These are phyloP conservation scores for Cantharis nigra DNA, from an alignment of 2,888 invertebrate genomes.

Conservation along the genomic window DNA sequence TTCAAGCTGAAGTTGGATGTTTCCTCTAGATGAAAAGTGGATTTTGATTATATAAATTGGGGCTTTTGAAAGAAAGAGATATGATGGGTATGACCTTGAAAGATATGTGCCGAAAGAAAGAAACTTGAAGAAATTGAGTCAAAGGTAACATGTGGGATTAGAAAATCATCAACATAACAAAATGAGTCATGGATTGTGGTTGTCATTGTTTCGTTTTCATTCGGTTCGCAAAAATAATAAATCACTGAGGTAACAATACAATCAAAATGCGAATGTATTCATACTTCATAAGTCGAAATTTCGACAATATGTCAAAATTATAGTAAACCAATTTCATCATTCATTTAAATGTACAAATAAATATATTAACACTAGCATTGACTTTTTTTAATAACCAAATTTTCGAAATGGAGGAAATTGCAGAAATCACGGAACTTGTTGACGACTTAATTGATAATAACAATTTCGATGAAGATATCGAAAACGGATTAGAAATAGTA, in stretches of 20 bases:
- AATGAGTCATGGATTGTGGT: no score
- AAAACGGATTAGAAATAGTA: conserved; percentile 16
- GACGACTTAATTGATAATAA: not conserved
- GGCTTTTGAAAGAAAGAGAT: no score
- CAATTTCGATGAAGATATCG: not conserved
- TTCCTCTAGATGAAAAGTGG: no score
- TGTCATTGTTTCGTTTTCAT: no score
- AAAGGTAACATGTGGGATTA: no score
- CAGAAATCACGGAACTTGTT: conserved; percentile 8
- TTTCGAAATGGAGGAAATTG: not conserved
- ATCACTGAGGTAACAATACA: not conserved
- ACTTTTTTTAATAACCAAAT: not conserved
- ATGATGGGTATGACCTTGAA: no score
- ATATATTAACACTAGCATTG: not conserved
- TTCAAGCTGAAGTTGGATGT: no score
- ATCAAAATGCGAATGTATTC: not conserved
- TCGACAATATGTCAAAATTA: conserved; percentile 6
- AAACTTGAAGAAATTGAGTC: no score
- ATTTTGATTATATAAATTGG: no score
- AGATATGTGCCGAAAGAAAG: no score
- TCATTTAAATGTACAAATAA: not conserved
- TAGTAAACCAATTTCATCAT: not conserved
- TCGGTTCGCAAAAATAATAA: not conserved
- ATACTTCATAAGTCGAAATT: not conserved
- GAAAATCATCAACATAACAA: no score